Base-by-base conservation (phyloP, 2,797 vertebrate genomes). In the Girardinus metallicus region DNA sequence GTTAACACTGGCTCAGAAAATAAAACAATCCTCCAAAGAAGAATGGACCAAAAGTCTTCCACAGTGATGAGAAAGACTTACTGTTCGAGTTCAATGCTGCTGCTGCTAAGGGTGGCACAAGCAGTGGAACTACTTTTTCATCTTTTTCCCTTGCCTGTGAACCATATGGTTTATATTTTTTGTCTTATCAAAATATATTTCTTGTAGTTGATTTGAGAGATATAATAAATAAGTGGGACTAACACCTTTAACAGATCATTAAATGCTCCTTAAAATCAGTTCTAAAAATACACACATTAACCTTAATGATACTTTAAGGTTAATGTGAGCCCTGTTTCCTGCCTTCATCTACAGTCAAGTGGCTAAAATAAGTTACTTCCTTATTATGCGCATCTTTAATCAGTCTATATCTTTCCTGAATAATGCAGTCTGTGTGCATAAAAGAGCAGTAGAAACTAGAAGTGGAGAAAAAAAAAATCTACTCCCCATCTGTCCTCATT, bases 401-500 rank as follows among this genome's bases (percentile, higher is more conserved):
- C 51, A n/a, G 13, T 72, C 41, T 46, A 10, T 46, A 29, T 44
- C 26, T 72, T 72, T 46, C 6, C 36, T 57, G 49, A 16, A 57
- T 39, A 23, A 55, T 29, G 23, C 16, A 16, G 23, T 15, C 16
- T 72, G 34, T 62, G 11, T 66, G 34, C 51, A 31, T 51, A 55
- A 10, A 76, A 66, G 36, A 79, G 75, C 46, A 55, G 43, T 11
- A 31, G 62, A 84, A 79, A 83, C 66, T 34, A 81, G 66, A 13
- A 64, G 66, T 11, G 15, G 70, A 47, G 74, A 44, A 81, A 74
- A 81, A 74, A 79, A 80, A 73, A 80, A 77, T 88, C 80, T 82
- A 51, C 68, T 70, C 39, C 46, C 73, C 51, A 78, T 85, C 77
- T 87, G 80, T 85, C 74, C 80, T 83, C 70, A 12, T 77, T 23